Base-by-base conservation (phyloP, 2,113 vertebrate genomes). In the Oreochromis niloticus region DNA sequence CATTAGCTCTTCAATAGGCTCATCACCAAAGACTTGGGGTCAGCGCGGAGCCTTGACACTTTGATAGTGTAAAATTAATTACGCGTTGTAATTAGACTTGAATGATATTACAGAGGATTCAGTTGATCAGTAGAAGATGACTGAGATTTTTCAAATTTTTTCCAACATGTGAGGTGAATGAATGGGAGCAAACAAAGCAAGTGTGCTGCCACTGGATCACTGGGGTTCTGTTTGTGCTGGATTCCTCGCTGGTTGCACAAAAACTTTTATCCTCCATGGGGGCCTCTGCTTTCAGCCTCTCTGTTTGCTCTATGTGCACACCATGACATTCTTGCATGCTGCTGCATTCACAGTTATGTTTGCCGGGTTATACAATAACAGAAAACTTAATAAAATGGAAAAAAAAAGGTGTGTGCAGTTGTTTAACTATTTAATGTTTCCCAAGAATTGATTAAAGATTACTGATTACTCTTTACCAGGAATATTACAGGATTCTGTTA, bases 251-350 rank as follows among this genome's bases (percentile, higher is more conserved):
- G 68, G 87, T 90, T 27, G 10, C 75, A 92, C 82, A 89, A 88
- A 86, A 91, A 87, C 63, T 22, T 59, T 83, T 81, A 80, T 90
- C 91, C 88, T 92, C 52, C 82, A 41, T 36, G 17, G 59, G 46
- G 86, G 83, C 87, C 88, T 92, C 85, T 46, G 81, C 68, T 39
- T 43, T 63, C 80, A 32, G 48, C 39, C 36, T 80, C 66, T 90
- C 83, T 88, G 84, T 87, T 91, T 92, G 84, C 61, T 85, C 85
- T 81, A 36, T n/a, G 11, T 14, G 79, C 73, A 54, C 82, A 83
- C 30, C 88, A n/a, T 54, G 79, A 46, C 88, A 93, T 90, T 90
- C 92, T 89, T 91, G 87, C 30, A 14, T 84, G 50, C 75, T 48
- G 27, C 43, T 89, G 87, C 85, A 59, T 66, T 46, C 73, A 56